These are phyloP conservation scores for Parascotia fuliginaria DNA, from an alignment of 2,888 invertebrate species.

Conservation along the genomic window DNA sequence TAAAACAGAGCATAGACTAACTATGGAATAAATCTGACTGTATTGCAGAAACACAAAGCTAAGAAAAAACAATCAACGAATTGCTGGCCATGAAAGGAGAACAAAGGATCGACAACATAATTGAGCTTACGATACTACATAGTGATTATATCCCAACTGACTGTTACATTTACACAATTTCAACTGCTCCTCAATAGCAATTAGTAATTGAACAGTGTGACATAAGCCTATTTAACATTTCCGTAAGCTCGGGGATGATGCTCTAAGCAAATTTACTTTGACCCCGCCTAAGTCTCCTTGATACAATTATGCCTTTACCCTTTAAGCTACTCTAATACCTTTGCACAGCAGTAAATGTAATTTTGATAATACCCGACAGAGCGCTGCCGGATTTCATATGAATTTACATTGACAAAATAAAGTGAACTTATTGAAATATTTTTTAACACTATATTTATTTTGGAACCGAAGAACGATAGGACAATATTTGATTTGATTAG, in stretches of 20 bases:
- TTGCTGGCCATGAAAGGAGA: too few relatives aligned
- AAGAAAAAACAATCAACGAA: too few relatives aligned
- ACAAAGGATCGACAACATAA: too few relatives aligned
- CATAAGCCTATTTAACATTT: slow-evolving; percentile 24
- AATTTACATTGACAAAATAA: too few relatives aligned
- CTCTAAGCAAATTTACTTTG: slow-evolving; percentile 33
- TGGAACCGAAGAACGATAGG: too few relatives aligned
- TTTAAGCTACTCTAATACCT: slow-evolving; percentile 36
- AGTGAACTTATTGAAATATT: too few relatives aligned
- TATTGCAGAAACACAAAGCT: too few relatives aligned
- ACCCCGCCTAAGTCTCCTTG: slow-evolving; percentile 29
- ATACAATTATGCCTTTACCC: slow-evolving; percentile 42
- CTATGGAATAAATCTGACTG: too few relatives aligned
- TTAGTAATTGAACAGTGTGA: slow-evolving; percentile 14
- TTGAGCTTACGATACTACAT: slow-evolving; percentile 1
- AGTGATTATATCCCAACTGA: slow-evolving; percentile 13
- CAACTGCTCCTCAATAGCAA: slow-evolving; percentile 5
- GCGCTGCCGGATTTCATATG: slow-evolving; percentile 14
- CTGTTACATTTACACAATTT: too few relatives aligned
- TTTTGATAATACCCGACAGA: slow-evolving; percentile 31
- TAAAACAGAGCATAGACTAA: too few relatives aligned
- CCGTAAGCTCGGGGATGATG: slow-evolving; percentile 17
- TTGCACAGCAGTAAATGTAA: slow-evolving; percentile 27
- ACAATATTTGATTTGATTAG: too few relatives aligned
- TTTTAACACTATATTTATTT: too few relatives aligned